Base-by-base conservation (phyloP, 2,113 vertebrate species). In the Aythya baeri region DNA sequence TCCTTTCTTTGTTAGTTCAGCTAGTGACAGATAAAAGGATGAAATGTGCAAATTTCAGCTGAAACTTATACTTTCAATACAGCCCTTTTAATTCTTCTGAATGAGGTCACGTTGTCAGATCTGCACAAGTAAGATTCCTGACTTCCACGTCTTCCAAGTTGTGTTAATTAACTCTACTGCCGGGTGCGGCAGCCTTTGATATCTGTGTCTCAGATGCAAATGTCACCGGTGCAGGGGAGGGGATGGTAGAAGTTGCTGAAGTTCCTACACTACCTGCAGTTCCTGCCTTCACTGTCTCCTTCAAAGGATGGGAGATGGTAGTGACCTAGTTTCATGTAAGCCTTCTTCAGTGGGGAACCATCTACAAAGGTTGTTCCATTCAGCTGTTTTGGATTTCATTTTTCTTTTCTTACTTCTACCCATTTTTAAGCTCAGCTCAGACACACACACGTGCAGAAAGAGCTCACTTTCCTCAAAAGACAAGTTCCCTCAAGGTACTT, bases 81-180 rank as follows among this genome's bases (percentile, higher is more conserved):
- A 76, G 76, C 29, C 58, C 79, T 84, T 91, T 81, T 41, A 88
- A 84, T 68, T 92, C 85, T 75, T 89, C 54, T 27, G 57, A 94
- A 95, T 32, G 83, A 88, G 77, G 61, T 73, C 68, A 75, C 2
- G 10, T 29, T 89, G 75, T 70, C 82, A 91, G 55, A 70, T 16
- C 31, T 55, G 85, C 43, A 83, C 59, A 86, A 88, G 79, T 6
- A 84, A 68, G 67, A 89, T 76, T 89, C 49, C 81, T 44, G 65
- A 52, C 43, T 89, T 88, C 41, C 52, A n/a, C 2, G 7, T 83
- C 73, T 93, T 88, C 23, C 36, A 80, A 22, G 58, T 1, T 86
- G 75, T 36, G 81, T 80, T 85, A 96, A 93, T 96, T 94, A 95
- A 86, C 57, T 88, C 50, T 89, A 67, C 36, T 2, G 13, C 44